Conservation (phyloP, 2,797 vertebrate species). For the Sebastes matsubarae region DNA sequence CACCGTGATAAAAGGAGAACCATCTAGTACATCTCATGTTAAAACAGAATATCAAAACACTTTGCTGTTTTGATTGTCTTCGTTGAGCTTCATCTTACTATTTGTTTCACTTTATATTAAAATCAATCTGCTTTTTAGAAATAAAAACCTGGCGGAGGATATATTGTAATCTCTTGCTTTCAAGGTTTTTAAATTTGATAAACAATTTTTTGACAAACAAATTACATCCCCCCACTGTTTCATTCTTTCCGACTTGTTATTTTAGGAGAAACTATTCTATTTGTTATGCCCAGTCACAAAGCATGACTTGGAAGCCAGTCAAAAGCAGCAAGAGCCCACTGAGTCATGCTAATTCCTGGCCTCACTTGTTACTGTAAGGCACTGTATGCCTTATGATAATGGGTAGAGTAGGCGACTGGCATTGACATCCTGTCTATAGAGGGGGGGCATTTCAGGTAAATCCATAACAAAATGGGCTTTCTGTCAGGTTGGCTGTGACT, state of each 20-base stretch:
- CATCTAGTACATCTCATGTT: not conserved
- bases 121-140: not conserved
- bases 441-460: not conserved
- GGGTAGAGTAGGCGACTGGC: not conserved
- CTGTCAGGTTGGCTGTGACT: not conserved
- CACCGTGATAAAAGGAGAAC: not conserved
- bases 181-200: not conserved
- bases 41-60: constrained; percentile 7
- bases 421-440: not conserved
- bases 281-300: not conserved
- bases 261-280: not conserved
- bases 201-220: not conserved
- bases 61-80: not conserved
- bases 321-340: not conserved
- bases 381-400: not conserved
- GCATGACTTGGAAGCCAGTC: not conserved
- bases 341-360: not conserved
- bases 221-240: not conserved
- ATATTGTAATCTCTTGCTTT: not conserved
- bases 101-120: constrained; percentile 1
- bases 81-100: not conserved
- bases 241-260: not conserved
- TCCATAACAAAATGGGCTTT: not conserved
- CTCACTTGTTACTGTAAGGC: not conserved
- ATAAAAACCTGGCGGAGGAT: not conserved